These are phyloP conservation scores for Drosophila lacertosa DNA, from an alignment of 1,140 invertebrate genomes.

Conservation along the genomic window DNA sequence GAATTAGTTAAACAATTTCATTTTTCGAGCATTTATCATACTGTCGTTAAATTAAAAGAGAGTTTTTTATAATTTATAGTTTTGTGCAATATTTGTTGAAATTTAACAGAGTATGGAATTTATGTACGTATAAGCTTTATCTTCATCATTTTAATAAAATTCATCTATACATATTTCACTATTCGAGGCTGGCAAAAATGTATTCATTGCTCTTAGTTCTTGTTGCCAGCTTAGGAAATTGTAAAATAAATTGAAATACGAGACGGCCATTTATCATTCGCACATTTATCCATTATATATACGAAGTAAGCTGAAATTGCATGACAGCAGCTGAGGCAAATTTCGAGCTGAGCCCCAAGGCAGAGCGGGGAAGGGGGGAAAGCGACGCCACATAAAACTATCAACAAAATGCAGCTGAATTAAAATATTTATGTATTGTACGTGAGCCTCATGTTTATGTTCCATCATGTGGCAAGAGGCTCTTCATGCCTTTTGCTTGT, in stretches of 20 bases:
- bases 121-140: neutral
- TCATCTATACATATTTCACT: conserved; percentile 1
- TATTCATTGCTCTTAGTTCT: conserved; percentile 16
- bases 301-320: conserved; percentile 3
- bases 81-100: neutral
- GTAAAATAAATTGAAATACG: conserved; percentile 75
- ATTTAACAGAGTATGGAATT: neutral
- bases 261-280: conserved; percentile 56
- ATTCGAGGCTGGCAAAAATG: conserved; percentile 10
- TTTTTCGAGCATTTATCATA: neutral
- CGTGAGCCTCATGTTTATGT: conserved; percentile 63
- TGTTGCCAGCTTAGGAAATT: conserved; percentile 55
- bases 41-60: neutral
- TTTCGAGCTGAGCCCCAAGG: neutral
- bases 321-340: conserved; percentile 28
- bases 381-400: conserved; percentile 61
- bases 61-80: conserved; percentile 4
- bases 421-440: conserved; percentile 76
- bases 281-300: conserved; percentile 3
- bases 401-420: conserved; percentile 69
- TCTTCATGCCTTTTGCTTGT: neutral
- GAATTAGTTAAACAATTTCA: too few species aligned
- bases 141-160: conserved; percentile 21
- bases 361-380: neutral
- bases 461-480: conserved; percentile 4